Base-by-base conservation (phyloP, 1,140 invertebrate genomes). In the Drosophila nigrodunni region DNA sequence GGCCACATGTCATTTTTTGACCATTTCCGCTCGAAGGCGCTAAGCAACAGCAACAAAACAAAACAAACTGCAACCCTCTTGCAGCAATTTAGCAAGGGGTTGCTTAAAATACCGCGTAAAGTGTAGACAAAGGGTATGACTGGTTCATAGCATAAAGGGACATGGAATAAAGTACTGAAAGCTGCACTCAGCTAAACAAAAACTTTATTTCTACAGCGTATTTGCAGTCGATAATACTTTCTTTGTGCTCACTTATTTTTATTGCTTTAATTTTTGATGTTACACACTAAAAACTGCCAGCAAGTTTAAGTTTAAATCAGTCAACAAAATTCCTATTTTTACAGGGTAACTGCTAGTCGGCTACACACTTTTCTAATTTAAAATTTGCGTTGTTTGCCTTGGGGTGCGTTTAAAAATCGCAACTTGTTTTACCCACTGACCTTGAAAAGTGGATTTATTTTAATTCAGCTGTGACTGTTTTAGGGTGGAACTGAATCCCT, bases 391-490 rank as follows among this genome's bases (percentile, higher is more conserved):
- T 67, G 55, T 67, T 50, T 55, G 77, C 76, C 34, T 80, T 65
- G 47, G 74, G 74, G 74, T 76, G 74, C 60, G 41, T 21, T 61
- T 61, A 18, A 64, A 64, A 74, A 80, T 89, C 67, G 80, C 85
- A 83, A 88, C 85, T 89, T 81, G 88, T 91, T 91, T 87, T 91
- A 88, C 88, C 83, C 83, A 88, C 88, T 91, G 88, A 91, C 88
- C 88, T 91, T 91, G 88, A 91, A 91, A 91, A 91, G 80, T 74
- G 76, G 68, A 91, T 82, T 72, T 65, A 79, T 85, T 82, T 78
- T 74, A 87, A 77, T 86, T 88, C 83, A 80, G 77, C 77, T 85
- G 81, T 71, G 82, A 55, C 82, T 50, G 47, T 44, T 49, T n/a
- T 44, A 58, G 85, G 86, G 80, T 87, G 73, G 85, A 43, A 71